Conservation (phyloP, 2,113 vertebrate genomes). For the Mesitornis unicolor region DNA sequence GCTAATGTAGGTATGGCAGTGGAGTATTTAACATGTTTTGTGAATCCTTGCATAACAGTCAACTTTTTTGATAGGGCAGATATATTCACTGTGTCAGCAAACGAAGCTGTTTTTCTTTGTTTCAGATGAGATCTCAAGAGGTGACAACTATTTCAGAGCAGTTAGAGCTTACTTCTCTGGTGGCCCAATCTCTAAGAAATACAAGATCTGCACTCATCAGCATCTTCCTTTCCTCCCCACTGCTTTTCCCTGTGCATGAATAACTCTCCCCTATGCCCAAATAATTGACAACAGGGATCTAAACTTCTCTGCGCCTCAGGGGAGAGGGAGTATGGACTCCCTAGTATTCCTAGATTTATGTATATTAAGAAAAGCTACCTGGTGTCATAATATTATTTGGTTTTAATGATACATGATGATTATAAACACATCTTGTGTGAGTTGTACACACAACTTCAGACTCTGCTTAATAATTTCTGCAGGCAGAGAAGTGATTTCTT, state of each 20-base stretch:
- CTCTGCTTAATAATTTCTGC: not conserved
- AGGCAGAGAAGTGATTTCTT: not conserved
- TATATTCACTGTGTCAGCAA: not conserved
- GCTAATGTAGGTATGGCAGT: not conserved
- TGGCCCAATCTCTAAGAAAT: not conserved
- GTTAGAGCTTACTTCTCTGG: not conserved
- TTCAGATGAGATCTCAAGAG: not conserved
- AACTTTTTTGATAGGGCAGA: not conserved
- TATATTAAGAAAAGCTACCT: not conserved
- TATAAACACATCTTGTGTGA: not conserved
- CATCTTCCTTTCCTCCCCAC: not conserved
- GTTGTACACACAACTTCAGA: not conserved
- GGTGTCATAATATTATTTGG: not conserved
- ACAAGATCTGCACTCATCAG: not conserved
- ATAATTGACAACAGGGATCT: not conserved
- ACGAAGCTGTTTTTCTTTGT: not conserved
- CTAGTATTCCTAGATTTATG: not conserved
- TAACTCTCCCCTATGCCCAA: not conserved
- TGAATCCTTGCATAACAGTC: not conserved
- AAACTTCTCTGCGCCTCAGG: not conserved
- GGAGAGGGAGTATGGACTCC: not conserved
- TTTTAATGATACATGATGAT: not conserved
- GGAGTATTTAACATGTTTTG: not conserved
- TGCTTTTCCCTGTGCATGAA: not conserved
- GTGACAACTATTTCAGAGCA: not conserved